Evolutionary conservation across 2,888 invertebrate species (phyloP).

Genomic region (Lasioglossum villosulum): DNA sequence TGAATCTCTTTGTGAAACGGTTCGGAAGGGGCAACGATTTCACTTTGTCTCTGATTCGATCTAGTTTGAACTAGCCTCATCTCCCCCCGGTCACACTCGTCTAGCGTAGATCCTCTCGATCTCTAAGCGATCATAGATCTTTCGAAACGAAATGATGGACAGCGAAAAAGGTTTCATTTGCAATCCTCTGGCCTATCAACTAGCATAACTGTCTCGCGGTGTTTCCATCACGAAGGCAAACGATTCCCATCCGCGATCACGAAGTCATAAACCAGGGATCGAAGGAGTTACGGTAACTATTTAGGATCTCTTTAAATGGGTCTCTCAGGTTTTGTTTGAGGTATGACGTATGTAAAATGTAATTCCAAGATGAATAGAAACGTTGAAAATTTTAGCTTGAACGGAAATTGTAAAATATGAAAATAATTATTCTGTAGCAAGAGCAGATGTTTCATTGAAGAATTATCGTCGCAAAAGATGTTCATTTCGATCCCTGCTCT

Average conservation of each 20-base stretch:
- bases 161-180: background rate
- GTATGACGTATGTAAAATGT: background rate
- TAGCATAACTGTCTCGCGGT: background rate
- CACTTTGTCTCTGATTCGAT: conserved; percentile 34
- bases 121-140: background rate
- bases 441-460: background rate
- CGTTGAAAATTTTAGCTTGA: background rate
- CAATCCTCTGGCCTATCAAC: background rate
- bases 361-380: background rate
- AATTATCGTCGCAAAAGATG: background rate
- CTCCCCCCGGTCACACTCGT: conserved; percentile 54
- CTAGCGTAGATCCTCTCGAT: conserved; percentile 17
- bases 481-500: background rate
- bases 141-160: background rate
- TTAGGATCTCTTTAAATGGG: background rate
- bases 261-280: background rate
- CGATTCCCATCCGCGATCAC: background rate
- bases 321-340: background rate
- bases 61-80: conserved; percentile 45
- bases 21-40: background rate
- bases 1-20: background rate
- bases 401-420: background rate
- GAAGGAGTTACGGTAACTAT: background rate
- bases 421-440: background rate
- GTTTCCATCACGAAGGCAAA: background rate